Percentiles rank a stretch among this genome's conserved stretches.
Evolutionary conservation across 2,888 invertebrate species (phyloP).

Genomic region (Mesorhabditis spiculigera): DNA sequence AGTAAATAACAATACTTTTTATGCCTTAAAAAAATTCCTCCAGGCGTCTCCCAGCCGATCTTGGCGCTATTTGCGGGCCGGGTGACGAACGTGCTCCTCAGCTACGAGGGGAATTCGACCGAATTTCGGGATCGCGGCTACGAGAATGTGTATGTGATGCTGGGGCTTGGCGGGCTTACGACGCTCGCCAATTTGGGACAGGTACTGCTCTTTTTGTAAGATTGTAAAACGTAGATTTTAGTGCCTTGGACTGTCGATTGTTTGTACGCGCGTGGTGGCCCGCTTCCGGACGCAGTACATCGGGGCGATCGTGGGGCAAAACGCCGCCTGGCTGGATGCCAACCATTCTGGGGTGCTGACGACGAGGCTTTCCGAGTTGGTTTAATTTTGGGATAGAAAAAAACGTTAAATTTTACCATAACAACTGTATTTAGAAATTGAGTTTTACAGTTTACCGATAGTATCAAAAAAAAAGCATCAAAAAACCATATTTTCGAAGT

Average conservation of each 20-base stretch:
- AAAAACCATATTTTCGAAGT: too few relatives aligned
- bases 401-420: too few relatives aligned
- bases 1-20: background rate
- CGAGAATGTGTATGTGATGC: background rate
- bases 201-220: background rate
- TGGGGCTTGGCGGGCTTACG: background rate
- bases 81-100: constrained; percentile 1
- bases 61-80: background rate
- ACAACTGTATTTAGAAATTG: too few relatives aligned
- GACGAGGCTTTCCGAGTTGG: background rate
- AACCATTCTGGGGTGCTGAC: background rate
- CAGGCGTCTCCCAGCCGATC: constrained; percentile 5
- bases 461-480: too few relatives aligned
- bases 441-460: too few relatives aligned
- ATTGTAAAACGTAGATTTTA: background rate
- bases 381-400: background rate
- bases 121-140: background rate
- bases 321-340: constrained; percentile 3
- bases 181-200: constrained; percentile 1
- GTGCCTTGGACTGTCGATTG: background rate
- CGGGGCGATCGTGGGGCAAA: background rate
- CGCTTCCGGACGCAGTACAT: background rate
- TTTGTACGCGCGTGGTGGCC: background rate
- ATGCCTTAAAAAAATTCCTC: background rate
- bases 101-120: background rate